Base-by-base conservation (phyloP, 2,797 vertebrate species). In the Tachyglossus aculeatus region DNA sequence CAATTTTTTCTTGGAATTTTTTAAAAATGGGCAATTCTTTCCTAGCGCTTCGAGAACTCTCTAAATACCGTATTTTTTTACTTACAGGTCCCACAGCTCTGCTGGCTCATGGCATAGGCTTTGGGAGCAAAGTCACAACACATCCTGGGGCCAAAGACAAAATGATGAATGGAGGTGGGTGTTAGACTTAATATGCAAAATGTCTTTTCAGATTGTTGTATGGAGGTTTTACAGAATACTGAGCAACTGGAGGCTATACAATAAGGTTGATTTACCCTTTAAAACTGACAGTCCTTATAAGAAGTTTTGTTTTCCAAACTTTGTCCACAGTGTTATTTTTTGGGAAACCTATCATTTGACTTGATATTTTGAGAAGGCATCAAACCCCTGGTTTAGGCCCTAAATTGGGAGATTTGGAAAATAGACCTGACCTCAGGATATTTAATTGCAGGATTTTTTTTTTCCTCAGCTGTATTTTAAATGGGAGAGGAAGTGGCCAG, bases 111-210 rank as follows among this genome's bases (percentile, higher is more conserved):
- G 96, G 95, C 36, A 95, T 99, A 11, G 96, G 94, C 3, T 98
- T 93, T 39, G 97, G 97, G 84, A 95, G 95, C 90, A 97, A 94
- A 70, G 96, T 99, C 44, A 99, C 98, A 4, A 97, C 97, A 2
- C 97, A 99, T 80, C 98, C 98, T 5, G 92, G 88, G 73, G 96
- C 95, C 79, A 99, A 98, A 84, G 97, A 99, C 75, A 99, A 97
- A 87, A 97, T 99, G 96, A 96, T 99, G 96, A 88, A 85, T 62
- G 97, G 96, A 89, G 95, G 98, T 99, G 94, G 90, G 87, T 78
- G 33, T 9, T 16, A 1, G 11, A 1, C 37, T 13, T 19, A 7
- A 18, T 0, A 4, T 5, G 3, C 15, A 18, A 2, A 10, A 25
- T 41, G 13, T 18, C 29, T 10, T 8, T 27, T 33, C 31, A 5